Evolutionary conservation across 2,113 vertebrate genomes (phyloP), one percentile per base, ranked within the genome.

Genomic region (Donacobius atricapilla): DNA sequence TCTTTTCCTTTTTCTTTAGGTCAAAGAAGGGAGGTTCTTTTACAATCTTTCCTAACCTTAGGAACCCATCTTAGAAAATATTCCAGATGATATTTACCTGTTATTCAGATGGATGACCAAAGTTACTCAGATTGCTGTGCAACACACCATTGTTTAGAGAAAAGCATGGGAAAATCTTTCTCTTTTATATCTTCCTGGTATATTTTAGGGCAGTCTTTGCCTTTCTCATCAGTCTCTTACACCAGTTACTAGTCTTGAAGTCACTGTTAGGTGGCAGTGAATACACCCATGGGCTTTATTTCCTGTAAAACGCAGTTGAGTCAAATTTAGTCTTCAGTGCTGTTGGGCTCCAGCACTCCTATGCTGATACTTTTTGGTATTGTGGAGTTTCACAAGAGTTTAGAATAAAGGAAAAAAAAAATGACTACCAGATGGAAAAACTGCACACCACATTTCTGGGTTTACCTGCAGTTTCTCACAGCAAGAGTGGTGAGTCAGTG

Each of bases 1-100:
- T 68, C 47, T 61, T 71, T 89, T n/a, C 84, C 73, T 83, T 87
- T 89, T n/a, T 87, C 73, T 83, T 87, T 45, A 79, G 48, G 65
- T 60, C 23, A 24, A 56, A 84, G 39, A 75, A 78, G 21, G 27
- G 35, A 64, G 25, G 11, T 53, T 95, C 23, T 82, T 91, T 82
- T 60, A 64, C 33, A 69, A 2, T 75, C 37, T 91, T 71, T 21
- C 25, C 33, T 68, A 31, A 70, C 14, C 3, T 4, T n/a, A 48
- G 45, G 57, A 87, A 71, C 21, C 6, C 20, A 48, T 39, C 45
- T 79, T 14, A 44, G 54, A 71, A 64, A 51, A 71, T 57, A 81
- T 51, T 82, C 48, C 40, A 75, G 27, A 11, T 90, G 44, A 57
- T 3, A 6, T 53, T 64, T 68, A 44, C 15, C 22, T 53, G 48